Percentiles rank a stretch among this genome's conserved stretches.
These are phyloP conservation scores for Antheraea pernyi DNA, from an alignment of 1,140 invertebrate species.

Conservation along the genomic window DNA sequence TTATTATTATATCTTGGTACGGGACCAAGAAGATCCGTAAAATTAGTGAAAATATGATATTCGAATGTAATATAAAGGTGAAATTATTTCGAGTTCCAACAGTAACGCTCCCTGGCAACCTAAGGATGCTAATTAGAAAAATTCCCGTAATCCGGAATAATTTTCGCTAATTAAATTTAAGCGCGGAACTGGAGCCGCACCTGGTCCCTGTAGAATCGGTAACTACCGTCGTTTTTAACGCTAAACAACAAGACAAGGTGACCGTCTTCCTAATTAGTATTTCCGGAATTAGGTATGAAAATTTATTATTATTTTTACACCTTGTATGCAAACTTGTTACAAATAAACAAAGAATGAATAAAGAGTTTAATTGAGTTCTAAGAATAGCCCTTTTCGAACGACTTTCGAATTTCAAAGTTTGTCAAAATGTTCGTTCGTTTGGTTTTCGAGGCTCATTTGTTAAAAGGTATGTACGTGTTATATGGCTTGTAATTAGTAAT, in stretches of 20 bases:
- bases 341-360: too few relatives aligned
- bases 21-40: too few relatives aligned
- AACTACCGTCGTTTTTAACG: conserved; percentile 25
- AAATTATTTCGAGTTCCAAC: not conserved
- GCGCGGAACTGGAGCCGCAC: conserved; percentile 27
- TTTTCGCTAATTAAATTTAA: conserved; percentile 56
- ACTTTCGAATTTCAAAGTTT: too few relatives aligned
- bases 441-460: too few relatives aligned
- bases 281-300: conserved; percentile 16
- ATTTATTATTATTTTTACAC: not conserved
- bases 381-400: too few relatives aligned
- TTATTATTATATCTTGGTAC: too few relatives aligned
- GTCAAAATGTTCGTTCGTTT: too few relatives aligned
- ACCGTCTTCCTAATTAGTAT: conserved; percentile 22
- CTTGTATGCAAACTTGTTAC: too few relatives aligned
- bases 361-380: too few relatives aligned
- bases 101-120: not conserved
- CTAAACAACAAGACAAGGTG: conserved; percentile 17
- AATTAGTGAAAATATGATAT: too few relatives aligned
- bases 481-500: too few relatives aligned
- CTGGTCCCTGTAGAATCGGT: conserved; percentile 30
- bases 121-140: conserved; percentile 53
- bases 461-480: too few relatives aligned
- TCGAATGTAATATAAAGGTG: not conserved
- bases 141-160: conserved; percentile 55